These are phyloP conservation scores for Vandiemenella viatica DNA, from an alignment of 2,888 invertebrate species.

Conservation along the genomic window DNA sequence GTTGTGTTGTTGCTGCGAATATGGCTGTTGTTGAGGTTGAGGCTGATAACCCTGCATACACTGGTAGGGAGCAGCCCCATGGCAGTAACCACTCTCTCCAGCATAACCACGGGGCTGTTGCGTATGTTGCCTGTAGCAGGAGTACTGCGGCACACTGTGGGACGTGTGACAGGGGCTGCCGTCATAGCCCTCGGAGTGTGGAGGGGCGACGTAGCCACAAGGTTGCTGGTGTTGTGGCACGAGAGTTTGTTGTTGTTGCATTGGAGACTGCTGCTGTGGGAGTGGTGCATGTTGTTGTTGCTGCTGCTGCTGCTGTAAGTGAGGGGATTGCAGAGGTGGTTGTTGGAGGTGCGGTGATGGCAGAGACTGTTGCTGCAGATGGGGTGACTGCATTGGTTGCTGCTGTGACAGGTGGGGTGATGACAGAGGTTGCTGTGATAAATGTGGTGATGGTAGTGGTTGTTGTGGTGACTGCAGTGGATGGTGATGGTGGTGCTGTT, in stretches of 20 bases:
- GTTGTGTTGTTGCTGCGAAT: background rate
- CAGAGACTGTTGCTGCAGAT: background rate
- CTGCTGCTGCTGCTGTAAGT: conserved; percentile 23
- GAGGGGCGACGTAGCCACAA: too few species aligned
- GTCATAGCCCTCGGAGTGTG: too few species aligned
- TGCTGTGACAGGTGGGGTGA: conserved; percentile 23
- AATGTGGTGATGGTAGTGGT: background rate
- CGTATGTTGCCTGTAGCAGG: background rate
- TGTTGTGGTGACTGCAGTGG: background rate
- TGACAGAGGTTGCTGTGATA: conserved; percentile 22
- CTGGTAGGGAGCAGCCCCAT: background rate
- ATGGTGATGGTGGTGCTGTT: background rate
- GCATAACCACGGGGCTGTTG: background rate
- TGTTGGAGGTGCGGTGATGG: background rate
- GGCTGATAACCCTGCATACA: background rate
- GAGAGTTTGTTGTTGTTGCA: background rate
- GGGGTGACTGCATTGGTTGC: background rate
- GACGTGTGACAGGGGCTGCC: too few species aligned
- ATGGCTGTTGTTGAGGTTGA: background rate
- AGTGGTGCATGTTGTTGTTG: conserved; percentile 4
- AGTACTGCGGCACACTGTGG: too few species aligned
- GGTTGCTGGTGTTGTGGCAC: too few species aligned
- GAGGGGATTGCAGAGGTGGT: conserved; percentile 29
- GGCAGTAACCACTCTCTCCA: background rate
- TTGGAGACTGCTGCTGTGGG: conserved; percentile 6